These are phyloP conservation scores for Zygogramma bicolorata DNA, from an alignment of 2,888 invertebrate genomes.

Conservation along the genomic window DNA sequence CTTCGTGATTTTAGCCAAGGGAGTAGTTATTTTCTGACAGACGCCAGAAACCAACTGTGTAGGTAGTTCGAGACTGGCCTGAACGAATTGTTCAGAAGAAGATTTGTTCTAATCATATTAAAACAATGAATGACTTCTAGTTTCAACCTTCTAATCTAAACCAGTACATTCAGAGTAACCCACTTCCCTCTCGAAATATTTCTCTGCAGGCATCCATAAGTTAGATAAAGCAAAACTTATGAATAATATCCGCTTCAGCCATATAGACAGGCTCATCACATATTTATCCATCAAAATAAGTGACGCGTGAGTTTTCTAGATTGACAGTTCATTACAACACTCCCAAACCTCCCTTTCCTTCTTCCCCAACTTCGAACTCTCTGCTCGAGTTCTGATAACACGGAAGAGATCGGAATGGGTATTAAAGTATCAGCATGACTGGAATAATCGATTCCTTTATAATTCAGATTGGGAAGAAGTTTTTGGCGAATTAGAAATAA, in stretches of 20 bases:
- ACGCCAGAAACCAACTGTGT: too few species aligned
- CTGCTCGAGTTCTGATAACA: slow-evolving; percentile 5
- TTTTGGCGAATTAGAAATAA: not conserved
- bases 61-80: too few species aligned
- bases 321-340: slow-evolving; percentile 1
- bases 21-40: too few species aligned
- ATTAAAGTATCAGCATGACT: not conserved
- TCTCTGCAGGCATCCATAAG: too few species aligned
- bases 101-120: too few species aligned
- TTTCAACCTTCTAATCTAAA: too few species aligned
- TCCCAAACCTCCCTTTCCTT: not conserved
- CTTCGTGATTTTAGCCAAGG: too few species aligned
- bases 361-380: not conserved
- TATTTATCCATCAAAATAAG: not conserved
- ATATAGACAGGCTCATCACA: too few species aligned
- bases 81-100: too few species aligned
- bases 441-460: not conserved
- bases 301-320: not conserved
- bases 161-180: too few species aligned
- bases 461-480: not conserved
- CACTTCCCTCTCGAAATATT: too few species aligned
- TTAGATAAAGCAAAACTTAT: not conserved
- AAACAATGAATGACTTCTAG: too few species aligned
- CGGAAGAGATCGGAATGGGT: not conserved
- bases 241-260: not conserved